A percentile compares a stretch with the other conserved stretches of the same genome.
These are phyloP conservation scores for Gobionotothen gibberifrons DNA, from an alignment of 2,797 vertebrate genomes.

Conservation along the genomic window DNA sequence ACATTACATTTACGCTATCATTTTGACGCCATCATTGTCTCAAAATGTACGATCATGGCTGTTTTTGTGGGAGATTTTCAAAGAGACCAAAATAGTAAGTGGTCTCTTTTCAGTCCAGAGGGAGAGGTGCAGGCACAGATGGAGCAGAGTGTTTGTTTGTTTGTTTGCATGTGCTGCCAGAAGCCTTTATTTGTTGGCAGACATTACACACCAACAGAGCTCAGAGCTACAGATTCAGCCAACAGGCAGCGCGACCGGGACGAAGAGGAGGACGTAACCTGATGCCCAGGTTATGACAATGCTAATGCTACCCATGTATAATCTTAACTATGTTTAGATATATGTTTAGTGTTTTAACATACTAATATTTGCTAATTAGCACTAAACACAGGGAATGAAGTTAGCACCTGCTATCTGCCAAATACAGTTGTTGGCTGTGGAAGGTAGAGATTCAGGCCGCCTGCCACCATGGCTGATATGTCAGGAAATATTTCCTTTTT, in stretches of 20 bases:
- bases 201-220: conserved; percentile 24
- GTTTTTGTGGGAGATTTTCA: conserved; percentile 30
- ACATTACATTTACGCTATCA: not conserved
- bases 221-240: conserved; percentile 8
- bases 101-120: conserved; percentile 18
- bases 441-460: too few relatives aligned
- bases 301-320: not conserved
- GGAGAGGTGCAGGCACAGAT: conserved; percentile 43
- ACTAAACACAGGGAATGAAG: too few relatives aligned
- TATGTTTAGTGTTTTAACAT: not conserved
- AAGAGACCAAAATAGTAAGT: conserved; percentile 17
- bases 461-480: too few relatives aligned
- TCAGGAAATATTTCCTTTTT: too few relatives aligned
- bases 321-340: not conserved
- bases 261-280: not conserved
- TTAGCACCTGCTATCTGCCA: too few relatives aligned
- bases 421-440: too few relatives aligned
- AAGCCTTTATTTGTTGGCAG: conserved; percentile 22
- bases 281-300: not conserved
- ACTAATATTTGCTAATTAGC: too few relatives aligned
- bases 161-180: conserved; percentile 24
- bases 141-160: conserved; percentile 45
- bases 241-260: not conserved
- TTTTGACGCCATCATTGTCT: not conserved
- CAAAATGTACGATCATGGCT: not conserved